Base-by-base conservation (phyloP, 2,113 vertebrate genomes). In the Tamias sibiricus region DNA sequence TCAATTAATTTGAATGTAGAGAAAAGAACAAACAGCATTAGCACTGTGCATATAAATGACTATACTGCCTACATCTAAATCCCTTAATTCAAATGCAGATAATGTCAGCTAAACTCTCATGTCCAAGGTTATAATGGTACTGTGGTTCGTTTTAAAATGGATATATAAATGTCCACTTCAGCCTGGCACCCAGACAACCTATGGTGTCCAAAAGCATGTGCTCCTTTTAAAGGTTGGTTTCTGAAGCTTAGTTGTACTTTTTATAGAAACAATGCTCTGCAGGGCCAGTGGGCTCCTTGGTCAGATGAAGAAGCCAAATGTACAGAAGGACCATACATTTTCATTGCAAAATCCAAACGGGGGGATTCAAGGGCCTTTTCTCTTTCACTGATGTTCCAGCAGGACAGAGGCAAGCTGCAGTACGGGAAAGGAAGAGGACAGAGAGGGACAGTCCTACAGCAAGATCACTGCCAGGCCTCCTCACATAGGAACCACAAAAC, bases 211-310 rank as follows among this genome's bases (percentile, higher is more conserved):
- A 74, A 91, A 68, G 64, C 8, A 24, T 47, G 5, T 83, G 47
- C 8, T 85, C 77, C 86, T 94, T 92, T 79, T 35, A 59, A 92
- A 90, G 62, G 42, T 62, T 80, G 22, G 30, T n/a, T 69, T 90
- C 57, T 59, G 74, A 96, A 94, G 64, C 26, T 89, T 8, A 84
- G n/a, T 57, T 74, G 57, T 11, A 37, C 7, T 77, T 59, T 87
- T 32, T 52, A 52, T n/a, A 47, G 16, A 82, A 87, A 79, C 13
- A 40, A 35, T 77, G 35, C 62, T 77, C 30, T 16, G 42, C 0
- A 42, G 66, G 35, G 14, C 79, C 35, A 44, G 30, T 66, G 47
- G 57, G 32, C 30, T 91, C 54, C 32, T 44, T 32, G 77, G 35
- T 16, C 32, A 88, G 47, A 57, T 10, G 22, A 54, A 64, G 28